Conservation (phyloP, 2,113 vertebrate species). For the Agelaius tricolor region DNA sequence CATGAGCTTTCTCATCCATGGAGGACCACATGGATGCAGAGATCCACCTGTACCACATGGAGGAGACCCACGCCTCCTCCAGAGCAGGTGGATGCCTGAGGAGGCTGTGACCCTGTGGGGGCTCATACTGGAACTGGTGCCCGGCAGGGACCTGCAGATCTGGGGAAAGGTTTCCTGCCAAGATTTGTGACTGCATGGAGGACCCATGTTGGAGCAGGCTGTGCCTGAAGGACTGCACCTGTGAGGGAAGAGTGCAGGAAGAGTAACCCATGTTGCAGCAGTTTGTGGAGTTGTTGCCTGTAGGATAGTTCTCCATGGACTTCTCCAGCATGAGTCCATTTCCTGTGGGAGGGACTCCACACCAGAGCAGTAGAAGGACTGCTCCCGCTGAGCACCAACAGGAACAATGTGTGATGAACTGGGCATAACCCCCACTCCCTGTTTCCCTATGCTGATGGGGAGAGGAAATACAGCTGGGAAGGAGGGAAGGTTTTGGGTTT, state of each 20-base stretch:
- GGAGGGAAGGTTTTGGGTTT: too few species aligned
- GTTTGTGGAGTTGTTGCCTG: background rate
- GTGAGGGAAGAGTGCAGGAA: background rate
- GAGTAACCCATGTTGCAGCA: background rate
- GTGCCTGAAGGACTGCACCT: background rate
- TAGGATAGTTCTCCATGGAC: background rate
- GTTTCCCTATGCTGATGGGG: background rate
- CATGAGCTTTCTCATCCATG: too few species aligned
- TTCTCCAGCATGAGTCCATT: too few species aligned
- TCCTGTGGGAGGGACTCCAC: background rate
- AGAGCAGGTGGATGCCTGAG: background rate
- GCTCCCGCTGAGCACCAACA: background rate
- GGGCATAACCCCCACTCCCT: background rate
- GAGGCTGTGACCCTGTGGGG: background rate
- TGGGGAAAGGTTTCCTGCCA: background rate
- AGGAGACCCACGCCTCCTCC: background rate
- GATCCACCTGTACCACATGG: background rate
- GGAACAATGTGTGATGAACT: background rate
- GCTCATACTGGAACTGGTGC: background rate
- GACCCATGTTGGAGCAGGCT: background rate
- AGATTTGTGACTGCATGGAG: background rate
- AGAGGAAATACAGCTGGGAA: background rate
- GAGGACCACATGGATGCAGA: background rate
- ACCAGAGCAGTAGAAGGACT: background rate
- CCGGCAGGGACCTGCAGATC: background rate